These are phyloP conservation scores for Malurus splendens DNA, from an alignment of 2,797 vertebrate genomes.

Conservation along the genomic window DNA sequence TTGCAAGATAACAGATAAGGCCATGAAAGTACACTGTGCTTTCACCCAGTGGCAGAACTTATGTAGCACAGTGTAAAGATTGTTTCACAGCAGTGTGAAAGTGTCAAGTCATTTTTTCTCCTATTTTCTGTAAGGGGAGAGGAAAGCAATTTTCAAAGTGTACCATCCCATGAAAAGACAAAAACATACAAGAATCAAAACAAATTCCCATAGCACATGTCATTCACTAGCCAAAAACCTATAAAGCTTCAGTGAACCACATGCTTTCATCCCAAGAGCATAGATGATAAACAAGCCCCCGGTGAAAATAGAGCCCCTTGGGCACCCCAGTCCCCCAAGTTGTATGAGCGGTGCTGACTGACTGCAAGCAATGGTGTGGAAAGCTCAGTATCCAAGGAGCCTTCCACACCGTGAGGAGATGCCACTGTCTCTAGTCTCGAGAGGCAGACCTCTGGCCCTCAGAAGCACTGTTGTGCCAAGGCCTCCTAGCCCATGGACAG, in stretches of 20 bases:
- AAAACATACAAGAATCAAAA: neutral
- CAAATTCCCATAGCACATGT: neutral
- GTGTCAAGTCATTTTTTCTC: neutral
- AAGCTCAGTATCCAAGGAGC: neutral
- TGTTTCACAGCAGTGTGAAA: neutral
- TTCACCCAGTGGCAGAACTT: neutral
- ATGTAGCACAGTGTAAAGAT: neutral
- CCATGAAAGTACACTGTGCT: neutral
- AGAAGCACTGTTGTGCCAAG: neutral
- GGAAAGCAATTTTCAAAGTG: neutral
- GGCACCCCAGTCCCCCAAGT: neutral
- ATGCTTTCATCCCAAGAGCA: neutral
- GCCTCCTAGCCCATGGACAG: neutral
- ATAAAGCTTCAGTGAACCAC: neutral
- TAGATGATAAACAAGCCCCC: neutral
- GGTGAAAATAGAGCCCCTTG: fast-evolving
- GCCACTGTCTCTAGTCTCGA: neutral
- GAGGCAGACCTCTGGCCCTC: neutral
- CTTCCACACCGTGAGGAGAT: neutral
- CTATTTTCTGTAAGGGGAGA: neutral
- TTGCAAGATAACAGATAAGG: neutral
- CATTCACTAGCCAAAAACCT: neutral
- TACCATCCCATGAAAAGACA: neutral
- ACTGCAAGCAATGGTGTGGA: fast-evolving
- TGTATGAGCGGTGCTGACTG: neutral